phyloP scores from a whole-genome alignment of 2,113 vertebrate species.

The Parotia lawesii region DNA sequence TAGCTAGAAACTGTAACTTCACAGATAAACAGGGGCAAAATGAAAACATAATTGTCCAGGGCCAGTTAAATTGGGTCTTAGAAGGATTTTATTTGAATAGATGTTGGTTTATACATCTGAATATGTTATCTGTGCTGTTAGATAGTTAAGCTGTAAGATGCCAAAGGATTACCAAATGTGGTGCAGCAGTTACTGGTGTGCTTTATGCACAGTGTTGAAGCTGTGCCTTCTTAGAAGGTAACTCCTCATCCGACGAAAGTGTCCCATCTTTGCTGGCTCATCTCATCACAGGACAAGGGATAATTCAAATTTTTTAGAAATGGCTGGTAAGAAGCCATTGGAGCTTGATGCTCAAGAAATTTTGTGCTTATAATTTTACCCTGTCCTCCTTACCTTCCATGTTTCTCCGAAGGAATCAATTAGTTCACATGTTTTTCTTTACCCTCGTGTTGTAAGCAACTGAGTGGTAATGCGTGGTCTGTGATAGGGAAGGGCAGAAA shows the following conservation, averaged over 20 bases:
- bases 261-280: background rate
- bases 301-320: background rate
- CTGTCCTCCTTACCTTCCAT: background rate
- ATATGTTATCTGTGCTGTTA: background rate
- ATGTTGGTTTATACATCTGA: background rate
- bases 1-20: background rate
- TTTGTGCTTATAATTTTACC: background rate
- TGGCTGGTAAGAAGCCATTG: background rate
- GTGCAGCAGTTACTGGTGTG: background rate
- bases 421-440: background rate
- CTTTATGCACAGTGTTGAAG: background rate
- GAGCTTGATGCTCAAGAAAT: background rate
- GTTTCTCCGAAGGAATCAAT: background rate
- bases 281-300: rapidly evolving
- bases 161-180: background rate
- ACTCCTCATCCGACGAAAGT: background rate
- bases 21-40: background rate
- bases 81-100: background rate
- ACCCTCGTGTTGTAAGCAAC: background rate
- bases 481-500: background rate
- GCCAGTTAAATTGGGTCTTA: background rate
- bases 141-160: background rate
- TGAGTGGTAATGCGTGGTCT: background rate
- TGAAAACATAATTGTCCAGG: background rate
- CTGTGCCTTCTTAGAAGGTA: background rate